Conservation (phyloP, 2,797 vertebrate genomes). For the Jordanella pulchra region DNA sequence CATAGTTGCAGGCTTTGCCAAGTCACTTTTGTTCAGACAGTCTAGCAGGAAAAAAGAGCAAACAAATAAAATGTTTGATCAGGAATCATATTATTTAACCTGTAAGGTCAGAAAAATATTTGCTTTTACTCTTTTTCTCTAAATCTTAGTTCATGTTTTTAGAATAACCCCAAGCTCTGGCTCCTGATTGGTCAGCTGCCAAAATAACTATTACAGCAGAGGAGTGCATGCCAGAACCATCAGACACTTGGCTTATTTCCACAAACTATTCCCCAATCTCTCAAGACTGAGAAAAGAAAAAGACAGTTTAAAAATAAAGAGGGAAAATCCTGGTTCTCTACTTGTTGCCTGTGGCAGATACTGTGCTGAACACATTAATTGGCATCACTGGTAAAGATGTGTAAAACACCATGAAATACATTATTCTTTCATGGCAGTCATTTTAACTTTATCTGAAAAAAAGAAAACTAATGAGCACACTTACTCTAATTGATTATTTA, state of each 20-base stretch:
- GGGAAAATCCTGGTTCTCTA: constrained; percentile 13
- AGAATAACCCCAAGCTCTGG: constrained; percentile 10
- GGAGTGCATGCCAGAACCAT: constrained; percentile 13
- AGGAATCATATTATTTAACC: neutral
- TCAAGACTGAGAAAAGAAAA: constrained; percentile 22
- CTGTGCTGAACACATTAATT: neutral
- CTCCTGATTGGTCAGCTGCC: constrained; percentile 32
- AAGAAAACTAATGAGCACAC: no score
- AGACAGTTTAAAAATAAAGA: constrained; percentile 1
- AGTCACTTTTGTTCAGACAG: neutral
- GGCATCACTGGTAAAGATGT: neutral
- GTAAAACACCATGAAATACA: neutral
- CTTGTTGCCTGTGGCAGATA: constrained; percentile 1
- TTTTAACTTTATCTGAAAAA: neutral
- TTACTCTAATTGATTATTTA: no score
- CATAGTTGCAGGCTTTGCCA: neutral
- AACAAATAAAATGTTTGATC: neutral
- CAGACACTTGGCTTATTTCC: constrained; percentile 2
- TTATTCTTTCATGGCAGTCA: neutral
- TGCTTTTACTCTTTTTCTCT: constrained; percentile 6
- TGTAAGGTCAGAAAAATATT: constrained; percentile 2
- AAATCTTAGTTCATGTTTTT: constrained; percentile 17
- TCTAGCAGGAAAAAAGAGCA: neutral
- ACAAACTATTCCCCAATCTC: constrained; percentile 15
- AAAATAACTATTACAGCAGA: constrained; percentile 32